These are phyloP conservation scores for Lemur catta DNA, from an alignment of 2,797 vertebrate genomes.

Conservation along the genomic window DNA sequence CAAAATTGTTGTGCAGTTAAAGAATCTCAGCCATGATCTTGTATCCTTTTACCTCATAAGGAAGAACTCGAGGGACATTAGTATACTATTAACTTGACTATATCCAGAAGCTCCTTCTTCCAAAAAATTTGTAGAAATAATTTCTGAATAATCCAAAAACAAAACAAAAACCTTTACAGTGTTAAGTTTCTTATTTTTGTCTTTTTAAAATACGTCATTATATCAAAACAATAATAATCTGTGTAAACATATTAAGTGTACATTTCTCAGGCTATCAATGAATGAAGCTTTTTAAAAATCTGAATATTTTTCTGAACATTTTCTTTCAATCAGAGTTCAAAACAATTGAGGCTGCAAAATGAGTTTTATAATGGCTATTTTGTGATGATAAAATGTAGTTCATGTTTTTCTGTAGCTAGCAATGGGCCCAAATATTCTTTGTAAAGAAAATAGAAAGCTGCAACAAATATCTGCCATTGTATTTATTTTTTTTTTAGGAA, in stretches of 20 bases:
- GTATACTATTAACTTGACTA: not conserved
- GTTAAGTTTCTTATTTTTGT: constrained; percentile 34
- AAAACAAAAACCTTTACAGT: constrained; percentile 42
- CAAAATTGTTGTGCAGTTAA: not conserved
- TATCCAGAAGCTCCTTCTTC: not conserved
- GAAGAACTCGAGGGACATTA: not conserved
- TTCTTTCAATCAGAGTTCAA: not conserved
- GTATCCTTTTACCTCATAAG: constrained; percentile 27
- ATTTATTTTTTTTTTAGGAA: constrained; percentile 18
- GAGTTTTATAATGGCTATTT: constrained; percentile 22
- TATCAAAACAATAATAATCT: not conserved
- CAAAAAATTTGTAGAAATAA: not conserved
- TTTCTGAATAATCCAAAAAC: constrained; percentile 24
- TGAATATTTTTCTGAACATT: not conserved
- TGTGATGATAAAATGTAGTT: constrained; percentile 52
- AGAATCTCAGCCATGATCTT: not conserved
- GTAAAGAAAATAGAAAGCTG: constrained; percentile 46
- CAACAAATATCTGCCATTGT: constrained; percentile 41
- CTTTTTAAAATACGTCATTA: not conserved
- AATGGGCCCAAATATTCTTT: constrained; percentile 66
- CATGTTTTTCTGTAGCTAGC: constrained; percentile 44
- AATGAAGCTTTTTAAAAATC: not conserved
- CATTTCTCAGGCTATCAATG: not conserved
- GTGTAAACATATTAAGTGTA: not conserved
- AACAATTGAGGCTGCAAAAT: not conserved